Percentiles rank a stretch among this genome's conserved stretches.
phyloP scores from a whole-genome alignment of 2,888 invertebrate genomes.

The Chrysopilus asiliformis region DNA sequence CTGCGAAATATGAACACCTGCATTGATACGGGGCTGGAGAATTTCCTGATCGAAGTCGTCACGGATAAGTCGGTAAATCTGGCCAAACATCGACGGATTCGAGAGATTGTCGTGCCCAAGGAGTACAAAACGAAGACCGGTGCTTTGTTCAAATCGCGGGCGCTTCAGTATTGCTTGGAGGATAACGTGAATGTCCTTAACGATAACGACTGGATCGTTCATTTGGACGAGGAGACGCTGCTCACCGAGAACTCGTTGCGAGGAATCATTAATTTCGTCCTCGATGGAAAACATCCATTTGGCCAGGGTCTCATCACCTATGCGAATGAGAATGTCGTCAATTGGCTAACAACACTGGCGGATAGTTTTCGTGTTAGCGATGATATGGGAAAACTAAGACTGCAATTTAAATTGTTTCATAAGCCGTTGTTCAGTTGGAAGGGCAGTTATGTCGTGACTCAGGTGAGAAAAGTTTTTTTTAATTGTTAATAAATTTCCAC shows the following conservation, averaged over 20 bases:
- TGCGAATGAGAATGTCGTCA: slow-evolving; percentile 90
- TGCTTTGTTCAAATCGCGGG: slow-evolving; percentile 87
- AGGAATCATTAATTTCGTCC: slow-evolving; percentile 86
- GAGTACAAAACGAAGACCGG: slow-evolving; percentile 80
- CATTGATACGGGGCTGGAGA: slow-evolving; percentile 79
- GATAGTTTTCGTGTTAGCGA: slow-evolving; percentile 93
- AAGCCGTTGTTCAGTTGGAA: slow-evolving; percentile 96
- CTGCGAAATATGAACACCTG: slow-evolving; percentile 76
- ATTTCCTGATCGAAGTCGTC: slow-evolving; percentile 92
- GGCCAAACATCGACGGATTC: slow-evolving; percentile 62
- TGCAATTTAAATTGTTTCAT: slow-evolving; percentile 87
- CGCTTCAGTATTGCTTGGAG: slow-evolving; percentile 90
- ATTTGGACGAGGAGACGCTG: slow-evolving; percentile 91
- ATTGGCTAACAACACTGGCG: slow-evolving; percentile 92
- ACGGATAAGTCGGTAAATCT: slow-evolving; percentile 76
- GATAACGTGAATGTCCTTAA: slow-evolving; percentile 71
- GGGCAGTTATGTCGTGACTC: slow-evolving; percentile 93
- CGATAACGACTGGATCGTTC: slow-evolving; percentile 93
- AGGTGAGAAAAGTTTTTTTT: slow-evolving; percentile 51
- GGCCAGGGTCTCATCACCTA: slow-evolving; percentile 94
- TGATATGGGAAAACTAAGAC: slow-evolving; percentile 91
- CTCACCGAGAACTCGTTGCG: slow-evolving; percentile 82
- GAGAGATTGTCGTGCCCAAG: slow-evolving; percentile 80
- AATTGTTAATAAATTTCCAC: too few relatives aligned
- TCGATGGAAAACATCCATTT: slow-evolving; percentile 88